phyloP scores from a whole-genome alignment of 2,888 invertebrate species.

The Phymatocera aterrima region DNA sequence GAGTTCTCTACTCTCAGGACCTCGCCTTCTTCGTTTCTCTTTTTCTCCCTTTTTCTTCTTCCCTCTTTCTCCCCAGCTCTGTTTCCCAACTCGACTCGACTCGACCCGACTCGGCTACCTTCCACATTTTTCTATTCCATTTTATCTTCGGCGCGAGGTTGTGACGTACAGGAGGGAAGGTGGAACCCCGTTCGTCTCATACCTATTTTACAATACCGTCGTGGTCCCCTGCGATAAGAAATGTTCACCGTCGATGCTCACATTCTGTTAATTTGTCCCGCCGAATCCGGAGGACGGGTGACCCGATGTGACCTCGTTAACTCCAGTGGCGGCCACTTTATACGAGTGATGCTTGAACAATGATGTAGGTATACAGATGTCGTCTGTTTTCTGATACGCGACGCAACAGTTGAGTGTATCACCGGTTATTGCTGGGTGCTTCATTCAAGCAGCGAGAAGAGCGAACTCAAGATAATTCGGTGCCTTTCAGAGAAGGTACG shows the following conservation, averaged over 20 bases:
- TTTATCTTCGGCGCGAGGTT: not conserved
- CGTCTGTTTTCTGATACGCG: not conserved
- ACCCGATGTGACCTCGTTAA: not conserved
- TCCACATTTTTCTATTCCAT: slow-evolving; percentile 33
- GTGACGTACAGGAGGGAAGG: slow-evolving; percentile 14
- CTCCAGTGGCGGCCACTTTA: not conserved
- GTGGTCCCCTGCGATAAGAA: not conserved
- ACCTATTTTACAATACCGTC: slow-evolving; percentile 27
- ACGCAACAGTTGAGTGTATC: slow-evolving; percentile 23
- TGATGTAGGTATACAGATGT: not conserved
- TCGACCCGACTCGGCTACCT: slow-evolving; percentile 19
- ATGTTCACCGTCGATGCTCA: not conserved
- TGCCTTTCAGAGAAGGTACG: slow-evolving; percentile 8
- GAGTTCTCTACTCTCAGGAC: slow-evolving; percentile 35
- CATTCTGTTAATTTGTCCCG: not conserved
- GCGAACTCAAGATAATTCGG: not conserved
- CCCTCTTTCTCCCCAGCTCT: not conserved
- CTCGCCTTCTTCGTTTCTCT: not conserved
- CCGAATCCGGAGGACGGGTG: not conserved
- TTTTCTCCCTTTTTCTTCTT: not conserved
- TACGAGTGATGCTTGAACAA: not conserved
- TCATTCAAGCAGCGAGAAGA: not conserved
- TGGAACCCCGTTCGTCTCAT: not conserved
- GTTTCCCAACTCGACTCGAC: not conserved
- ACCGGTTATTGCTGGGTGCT: slow-evolving; percentile 6